Evolutionary conservation across 2,113 vertebrate genomes (phyloP).

Genomic region (Sminthopsis crassicaudata): DNA sequence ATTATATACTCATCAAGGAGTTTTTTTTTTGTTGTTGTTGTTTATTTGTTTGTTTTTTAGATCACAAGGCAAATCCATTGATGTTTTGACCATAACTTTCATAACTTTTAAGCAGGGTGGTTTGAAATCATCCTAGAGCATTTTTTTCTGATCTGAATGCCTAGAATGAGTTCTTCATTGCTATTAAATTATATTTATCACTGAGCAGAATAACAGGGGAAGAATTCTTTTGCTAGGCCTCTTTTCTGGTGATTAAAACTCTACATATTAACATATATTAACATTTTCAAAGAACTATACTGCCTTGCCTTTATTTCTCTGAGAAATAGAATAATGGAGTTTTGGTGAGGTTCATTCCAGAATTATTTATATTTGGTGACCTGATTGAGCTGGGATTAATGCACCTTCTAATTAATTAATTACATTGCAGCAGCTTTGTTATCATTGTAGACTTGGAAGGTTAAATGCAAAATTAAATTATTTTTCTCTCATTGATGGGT

Average conservation of each 20-base stretch:
- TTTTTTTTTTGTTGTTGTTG: conserved; percentile 71
- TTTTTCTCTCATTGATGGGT: conserved; percentile 23
- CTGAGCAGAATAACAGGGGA: conserved; percentile 59
- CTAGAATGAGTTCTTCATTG: conserved; percentile 49
- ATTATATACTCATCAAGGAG: conserved; percentile 58
- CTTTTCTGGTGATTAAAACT: conserved; percentile 70
- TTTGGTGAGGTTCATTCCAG: conserved; percentile 68
- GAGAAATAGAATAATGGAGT: conserved; percentile 59
- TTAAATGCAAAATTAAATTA: conserved; percentile 57
- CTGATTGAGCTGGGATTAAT: conserved; percentile 53
- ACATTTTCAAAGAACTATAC: conserved; percentile 59
- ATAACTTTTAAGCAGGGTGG: conserved; percentile 50
- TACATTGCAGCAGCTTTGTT: conserved; percentile 57
- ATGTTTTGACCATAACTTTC: conserved; percentile 67
- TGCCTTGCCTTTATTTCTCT: conserved; percentile 63
- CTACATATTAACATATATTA: conserved; percentile 78
- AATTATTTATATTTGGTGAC: conserved; percentile 69
- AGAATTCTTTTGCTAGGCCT: conserved; percentile 66
- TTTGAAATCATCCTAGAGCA: conserved; percentile 58
- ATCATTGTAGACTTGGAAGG: not conserved
- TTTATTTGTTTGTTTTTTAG: conserved; percentile 57
- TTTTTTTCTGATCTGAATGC: conserved; percentile 22
- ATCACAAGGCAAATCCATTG: conserved; percentile 63
- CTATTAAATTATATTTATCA: conserved; percentile 56
- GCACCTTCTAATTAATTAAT: conserved; percentile 34